Evolutionary conservation across 2,888 invertebrate genomes (phyloP), one percentile per base, ranked within the genome.

Genomic region (Anticlea derivata): DNA sequence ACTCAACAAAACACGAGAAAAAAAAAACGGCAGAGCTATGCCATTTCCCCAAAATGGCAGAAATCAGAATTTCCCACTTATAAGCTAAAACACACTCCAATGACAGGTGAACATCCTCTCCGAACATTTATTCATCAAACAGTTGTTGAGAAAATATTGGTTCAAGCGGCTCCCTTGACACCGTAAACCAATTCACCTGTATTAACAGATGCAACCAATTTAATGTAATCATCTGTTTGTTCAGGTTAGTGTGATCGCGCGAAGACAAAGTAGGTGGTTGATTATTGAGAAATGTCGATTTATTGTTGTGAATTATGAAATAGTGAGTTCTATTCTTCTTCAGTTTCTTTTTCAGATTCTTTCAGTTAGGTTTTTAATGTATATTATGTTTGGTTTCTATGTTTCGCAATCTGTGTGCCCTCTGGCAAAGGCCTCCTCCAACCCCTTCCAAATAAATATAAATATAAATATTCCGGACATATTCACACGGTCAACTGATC

Each of bases 121-220:
- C 2, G 6, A 39, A 17, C 20, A 20, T 39, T 47, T 20, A 11
- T 39, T 26, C 8, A 30, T 12, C 29, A 8, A 23, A 33, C 38
- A 30, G 11, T 8, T 20, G 13, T 31, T 31, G n/a, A 31, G 13
- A 7, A n/a, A 41, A 33, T 41, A 41, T 41, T 31, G 12, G 5
- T 41, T 31, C 26, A 33, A 23, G 10, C 39, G 33, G 51, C 26
- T 34, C 8, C 51, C 56, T 56, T 56, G 56, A 56, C 56, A 49
- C 41, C 33, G 26, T 58, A 45, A 47, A 52, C 55, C 29, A 54
- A 54, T 50, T 55, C 33, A 35, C 33, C 34, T 47, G 47, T 23
- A 11, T 20, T 30, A 40, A 34, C 40, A 35, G 31, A 27, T 47
- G 47, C 31, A 29, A 17, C n/a, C 20, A 26, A 35, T 40, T 30